Conservation (phyloP, 2,113 vertebrate species). For the Xenopus borealis region DNA sequence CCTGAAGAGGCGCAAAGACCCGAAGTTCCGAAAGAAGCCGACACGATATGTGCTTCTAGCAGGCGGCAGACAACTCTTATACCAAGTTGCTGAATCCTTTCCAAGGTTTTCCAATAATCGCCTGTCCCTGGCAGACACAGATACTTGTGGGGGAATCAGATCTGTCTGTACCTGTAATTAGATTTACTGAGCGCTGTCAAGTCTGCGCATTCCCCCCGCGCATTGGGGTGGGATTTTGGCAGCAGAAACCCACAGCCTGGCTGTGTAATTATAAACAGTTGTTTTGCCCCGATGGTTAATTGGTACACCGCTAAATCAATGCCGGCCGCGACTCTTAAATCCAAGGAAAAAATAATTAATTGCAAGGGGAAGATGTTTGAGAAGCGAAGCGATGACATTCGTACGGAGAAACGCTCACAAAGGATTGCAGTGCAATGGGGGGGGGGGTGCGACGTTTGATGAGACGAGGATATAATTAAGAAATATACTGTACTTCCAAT, state of each 20-base stretch:
- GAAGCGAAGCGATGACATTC: constrained; percentile 18
- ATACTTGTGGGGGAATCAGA: background rate
- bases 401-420: background rate
- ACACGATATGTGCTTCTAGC: too few relatives aligned
- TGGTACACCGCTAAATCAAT: constrained; percentile 52
- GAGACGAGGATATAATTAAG: too few relatives aligned
- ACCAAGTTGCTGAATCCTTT: too few relatives aligned
- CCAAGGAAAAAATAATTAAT: constrained; percentile 47
- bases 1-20: too few relatives aligned
- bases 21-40: too few relatives aligned
- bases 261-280: constrained; percentile 50
- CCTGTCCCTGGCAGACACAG: too few relatives aligned
- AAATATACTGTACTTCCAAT: too few relatives aligned
- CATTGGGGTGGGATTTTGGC: too few relatives aligned
- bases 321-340: constrained; percentile 23
- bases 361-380: constrained; percentile 21
- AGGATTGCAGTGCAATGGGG: too few relatives aligned
- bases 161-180: constrained; percentile 41
- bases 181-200: constrained; percentile 43
- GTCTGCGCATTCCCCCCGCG: constrained; percentile 32
- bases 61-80: too few relatives aligned
- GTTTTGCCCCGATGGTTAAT: constrained; percentile 49
- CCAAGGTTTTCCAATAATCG: too few relatives aligned
- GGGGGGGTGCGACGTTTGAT: too few relatives aligned
- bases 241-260: constrained; percentile 30